Base-by-base conservation (phyloP, 2,888 invertebrate genomes). In the Nemotelus nigrinus region DNA sequence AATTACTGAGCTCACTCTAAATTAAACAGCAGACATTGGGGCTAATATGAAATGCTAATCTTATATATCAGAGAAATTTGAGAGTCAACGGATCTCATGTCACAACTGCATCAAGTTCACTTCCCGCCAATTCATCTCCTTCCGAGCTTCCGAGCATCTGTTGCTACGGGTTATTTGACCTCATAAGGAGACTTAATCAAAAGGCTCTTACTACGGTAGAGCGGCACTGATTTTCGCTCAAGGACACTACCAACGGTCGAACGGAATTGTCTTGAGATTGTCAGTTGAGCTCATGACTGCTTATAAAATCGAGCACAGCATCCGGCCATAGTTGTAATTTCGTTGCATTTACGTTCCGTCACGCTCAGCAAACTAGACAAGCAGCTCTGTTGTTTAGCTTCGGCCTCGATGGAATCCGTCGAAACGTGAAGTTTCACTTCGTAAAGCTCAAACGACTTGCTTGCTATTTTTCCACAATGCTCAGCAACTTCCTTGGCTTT, bases 311-410 rank as follows among this genome's bases (percentile, higher is more conserved):
- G 25, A 25, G 25, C 25, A 25, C 25, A 25, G 25, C 25, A 25
- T 25, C 25, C 25, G 25, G 25, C 1, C 25, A 25, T 25, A 6
- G 2, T 68, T 41, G 10, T 68, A 68, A 68, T 71, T 57, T 71
- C 43, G 55, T 71, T 71, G 71, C 71, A 71, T 71, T 71, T 55
- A 55, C 71, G 57, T 57, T 55, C 44, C 57, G 71, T 71, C 55
- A 71, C 71, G 71, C 71, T 71, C 71, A 10, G 44, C 71, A 71
- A 71, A 71, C 71, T 55, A 8, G 57, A 43, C 44, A 10, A 71
- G 43, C 25, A 71, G 8, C 10, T 39, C 57, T 44, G 71, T 55
- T 63, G 63, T 41, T 63, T 47, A n/a, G 41, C 55, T 6, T 53
- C 55, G 10, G n/a, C 47, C 44, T 53, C 41, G 44, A 45, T 57